Percentiles rank a stretch among this genome's conserved stretches.
phyloP scores from a whole-genome alignment of 2,888 invertebrate genomes.

The Hyalella azteca region DNA sequence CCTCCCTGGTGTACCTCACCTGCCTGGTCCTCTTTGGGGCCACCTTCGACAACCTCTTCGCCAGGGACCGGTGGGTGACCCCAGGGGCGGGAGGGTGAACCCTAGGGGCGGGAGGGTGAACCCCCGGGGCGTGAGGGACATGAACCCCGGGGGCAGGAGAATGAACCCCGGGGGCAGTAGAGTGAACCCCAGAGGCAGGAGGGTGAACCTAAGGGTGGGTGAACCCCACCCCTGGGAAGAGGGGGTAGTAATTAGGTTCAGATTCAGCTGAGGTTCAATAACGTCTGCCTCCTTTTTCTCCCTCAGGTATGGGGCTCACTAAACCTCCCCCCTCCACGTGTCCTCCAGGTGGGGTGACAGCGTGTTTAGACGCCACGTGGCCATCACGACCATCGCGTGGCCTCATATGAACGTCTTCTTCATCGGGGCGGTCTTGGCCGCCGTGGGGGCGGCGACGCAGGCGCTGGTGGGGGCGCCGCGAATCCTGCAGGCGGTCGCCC shows the following conservation, averaged over 20 bases:
- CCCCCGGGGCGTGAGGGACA: too few species aligned
- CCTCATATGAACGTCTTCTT: conserved; percentile 98
- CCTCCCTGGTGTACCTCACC: conserved; percentile 91
- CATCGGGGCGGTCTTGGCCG: conserved; percentile 97
- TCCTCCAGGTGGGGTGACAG: conserved; percentile 89
- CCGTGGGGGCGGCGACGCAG: conserved; percentile 96
- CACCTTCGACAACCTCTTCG: conserved; percentile 89
- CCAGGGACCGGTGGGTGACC: conserved; percentile 93
- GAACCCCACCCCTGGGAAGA: conserved; percentile 87
- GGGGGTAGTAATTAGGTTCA: conserved; percentile 96
- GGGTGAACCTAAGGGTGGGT: conserved; percentile 99
- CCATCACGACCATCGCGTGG: conserved; percentile 98
- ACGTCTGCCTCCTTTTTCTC: conserved; percentile 97
- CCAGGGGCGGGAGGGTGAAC: conserved; percentile 95
- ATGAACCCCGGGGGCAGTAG: too few species aligned
- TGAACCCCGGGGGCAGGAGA: too few species aligned
- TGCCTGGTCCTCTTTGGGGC: conserved; percentile 92
- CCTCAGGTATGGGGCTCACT: conserved; percentile 95
- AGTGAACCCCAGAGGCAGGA: too few species aligned
- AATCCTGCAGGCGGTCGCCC: conserved; percentile 66
- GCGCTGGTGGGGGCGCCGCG: conserved; percentile 92
- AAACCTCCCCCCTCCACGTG: conserved; percentile 74
- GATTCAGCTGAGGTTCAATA: conserved; percentile 94
- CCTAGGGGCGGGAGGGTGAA: conserved; percentile 94
- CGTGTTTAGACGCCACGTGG: conserved; percentile 91